phyloP scores from a whole-genome alignment of 2,888 invertebrate species.

The Eupithecia tripunctaria region DNA sequence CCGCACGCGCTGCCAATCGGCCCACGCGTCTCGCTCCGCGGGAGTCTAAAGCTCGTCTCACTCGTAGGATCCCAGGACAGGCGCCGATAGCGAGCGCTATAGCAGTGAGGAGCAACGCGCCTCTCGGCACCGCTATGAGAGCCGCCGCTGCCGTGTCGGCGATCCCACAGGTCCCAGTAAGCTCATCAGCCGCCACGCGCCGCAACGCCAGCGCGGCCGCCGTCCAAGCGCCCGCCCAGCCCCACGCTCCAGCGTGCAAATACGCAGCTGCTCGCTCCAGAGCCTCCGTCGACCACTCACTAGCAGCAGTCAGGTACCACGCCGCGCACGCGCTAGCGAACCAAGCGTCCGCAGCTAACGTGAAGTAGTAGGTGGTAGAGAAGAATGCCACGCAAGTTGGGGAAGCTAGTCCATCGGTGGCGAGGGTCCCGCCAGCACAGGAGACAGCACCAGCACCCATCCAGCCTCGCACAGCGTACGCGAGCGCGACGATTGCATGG shows the following conservation, averaged over 20 bases:
- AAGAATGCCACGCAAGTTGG: slow-evolving; percentile 90
- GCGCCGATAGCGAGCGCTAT: slow-evolving; percentile 89
- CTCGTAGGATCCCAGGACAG: slow-evolving; percentile 90
- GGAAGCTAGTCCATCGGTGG: slow-evolving; percentile 79
- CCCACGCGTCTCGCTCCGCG: slow-evolving; percentile 88
- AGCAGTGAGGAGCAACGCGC: slow-evolving; percentile 87
- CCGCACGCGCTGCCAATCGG: slow-evolving; percentile 89
- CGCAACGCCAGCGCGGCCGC: slow-evolving; percentile 92
- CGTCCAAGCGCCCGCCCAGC: slow-evolving; percentile 93
- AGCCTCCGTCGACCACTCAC: slow-evolving; percentile 97
- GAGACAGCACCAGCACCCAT: slow-evolving; percentile 74
- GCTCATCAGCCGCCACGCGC: slow-evolving; percentile 90
- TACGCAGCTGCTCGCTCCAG: slow-evolving; percentile 93
- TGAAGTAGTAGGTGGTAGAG: slow-evolving; percentile 90
- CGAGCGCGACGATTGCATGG: slow-evolving; percentile 91
- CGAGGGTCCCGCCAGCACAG: slow-evolving; percentile 70
- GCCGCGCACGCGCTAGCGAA: slow-evolving; percentile 95
- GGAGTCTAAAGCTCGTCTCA: slow-evolving; percentile 84
- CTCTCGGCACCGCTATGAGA: slow-evolving; percentile 86
- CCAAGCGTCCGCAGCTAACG: slow-evolving; percentile 92
- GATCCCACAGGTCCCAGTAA: slow-evolving; percentile 93
- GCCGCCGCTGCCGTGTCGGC: slow-evolving; percentile 85
- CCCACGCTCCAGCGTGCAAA: slow-evolving; percentile 95
- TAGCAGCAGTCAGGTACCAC: slow-evolving; percentile 95
- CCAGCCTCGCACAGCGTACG: slow-evolving; percentile 88